Evolutionary conservation across 2,888 invertebrate genomes (phyloP).

Genomic region (Platycheirus albimanus): DNA sequence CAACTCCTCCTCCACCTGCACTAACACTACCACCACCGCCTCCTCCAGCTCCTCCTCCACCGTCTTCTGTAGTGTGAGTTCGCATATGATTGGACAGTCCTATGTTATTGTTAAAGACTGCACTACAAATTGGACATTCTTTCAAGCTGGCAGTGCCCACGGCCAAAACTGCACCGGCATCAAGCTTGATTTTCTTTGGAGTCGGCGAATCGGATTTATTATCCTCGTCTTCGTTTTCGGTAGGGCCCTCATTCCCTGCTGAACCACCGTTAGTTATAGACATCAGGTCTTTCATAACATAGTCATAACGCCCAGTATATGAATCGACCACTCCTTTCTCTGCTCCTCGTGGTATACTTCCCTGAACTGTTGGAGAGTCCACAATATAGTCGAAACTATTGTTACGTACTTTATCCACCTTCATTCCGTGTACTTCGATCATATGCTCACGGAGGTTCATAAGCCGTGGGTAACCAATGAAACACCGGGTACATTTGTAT

Average conservation of each 20-base stretch:
- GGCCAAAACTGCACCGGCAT: conserved; percentile 60
- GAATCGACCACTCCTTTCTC: conserved; percentile 76
- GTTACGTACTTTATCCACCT: conserved; percentile 78
- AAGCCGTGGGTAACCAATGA: conserved; percentile 81
- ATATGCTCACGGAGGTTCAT: conserved; percentile 82
- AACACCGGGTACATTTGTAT: conserved; percentile 82
- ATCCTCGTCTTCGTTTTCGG: conserved; percentile 79
- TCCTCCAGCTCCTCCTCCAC: conserved; percentile 44
- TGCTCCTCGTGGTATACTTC: conserved; percentile 25
- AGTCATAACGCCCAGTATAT: conserved; percentile 81
- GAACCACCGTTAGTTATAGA: conserved; percentile 82
- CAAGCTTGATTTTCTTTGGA: conserved; percentile 78
- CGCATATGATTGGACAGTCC: conserved; percentile 82
- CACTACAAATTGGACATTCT: conserved; percentile 81
- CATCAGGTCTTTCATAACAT: conserved; percentile 82
- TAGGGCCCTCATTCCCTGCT: conserved; percentile 77
- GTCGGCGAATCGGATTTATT: conserved; percentile 75
- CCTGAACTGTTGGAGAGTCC: conserved; percentile 80
- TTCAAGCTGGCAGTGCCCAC: conserved; percentile 75
- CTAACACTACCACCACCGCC: conserved; percentile 17
- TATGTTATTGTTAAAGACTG: conserved; percentile 81
- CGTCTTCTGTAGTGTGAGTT: conserved; percentile 79
- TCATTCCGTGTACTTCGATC: conserved; percentile 80
- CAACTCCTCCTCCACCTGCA: conserved; percentile 66
- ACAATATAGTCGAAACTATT: conserved; percentile 81